These are phyloP conservation scores for Burhinus oedicnemus DNA, from an alignment of 2,113 vertebrate species.

Conservation along the genomic window DNA sequence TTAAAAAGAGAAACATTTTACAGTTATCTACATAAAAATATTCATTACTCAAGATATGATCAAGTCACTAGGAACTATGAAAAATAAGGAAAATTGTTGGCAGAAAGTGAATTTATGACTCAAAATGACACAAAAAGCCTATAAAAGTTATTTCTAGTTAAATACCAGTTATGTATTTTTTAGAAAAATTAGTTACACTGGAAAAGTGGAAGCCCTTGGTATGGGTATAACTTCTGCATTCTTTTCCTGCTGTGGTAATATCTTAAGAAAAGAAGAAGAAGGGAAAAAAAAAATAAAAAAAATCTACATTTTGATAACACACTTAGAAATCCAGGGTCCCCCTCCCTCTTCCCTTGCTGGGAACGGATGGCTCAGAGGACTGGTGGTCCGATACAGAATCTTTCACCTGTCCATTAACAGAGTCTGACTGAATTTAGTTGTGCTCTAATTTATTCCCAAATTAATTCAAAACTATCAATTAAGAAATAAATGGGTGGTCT, in stretches of 20 bases:
- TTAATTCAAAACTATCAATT: conserved; percentile 5
- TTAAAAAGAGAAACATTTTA: conserved; percentile 51
- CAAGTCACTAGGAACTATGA: background rate
- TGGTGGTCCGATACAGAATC: conserved; percentile 55
- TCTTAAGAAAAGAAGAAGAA: background rate
- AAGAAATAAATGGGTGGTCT: conserved; percentile 56
- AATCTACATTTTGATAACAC: conserved; percentile 3
- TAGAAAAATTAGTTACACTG: conserved; percentile 46
- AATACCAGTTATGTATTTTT: conserved; percentile 62
- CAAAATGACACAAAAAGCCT: conserved; percentile 31
- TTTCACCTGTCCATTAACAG: conserved; percentile 49
- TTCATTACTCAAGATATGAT: background rate
- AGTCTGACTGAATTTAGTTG: conserved; percentile 29
- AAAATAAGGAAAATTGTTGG: background rate
- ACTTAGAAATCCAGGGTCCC: conserved; percentile 4
- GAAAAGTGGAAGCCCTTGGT: conserved; percentile 30
- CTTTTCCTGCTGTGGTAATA: background rate
- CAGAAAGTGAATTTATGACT: conserved; percentile 26
- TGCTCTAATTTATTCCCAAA: background rate
- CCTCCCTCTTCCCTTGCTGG: background rate
- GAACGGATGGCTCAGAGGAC: conserved; percentile 69
- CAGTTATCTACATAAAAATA: conserved; percentile 35
- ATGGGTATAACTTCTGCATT: conserved; percentile 22
- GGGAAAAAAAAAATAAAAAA: background rate
- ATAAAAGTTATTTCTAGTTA: conserved; percentile 53